These are phyloP conservation scores for Lamprologus tigripictilis DNA, from an alignment of 2,113 vertebrate genomes.

Conservation along the genomic window DNA sequence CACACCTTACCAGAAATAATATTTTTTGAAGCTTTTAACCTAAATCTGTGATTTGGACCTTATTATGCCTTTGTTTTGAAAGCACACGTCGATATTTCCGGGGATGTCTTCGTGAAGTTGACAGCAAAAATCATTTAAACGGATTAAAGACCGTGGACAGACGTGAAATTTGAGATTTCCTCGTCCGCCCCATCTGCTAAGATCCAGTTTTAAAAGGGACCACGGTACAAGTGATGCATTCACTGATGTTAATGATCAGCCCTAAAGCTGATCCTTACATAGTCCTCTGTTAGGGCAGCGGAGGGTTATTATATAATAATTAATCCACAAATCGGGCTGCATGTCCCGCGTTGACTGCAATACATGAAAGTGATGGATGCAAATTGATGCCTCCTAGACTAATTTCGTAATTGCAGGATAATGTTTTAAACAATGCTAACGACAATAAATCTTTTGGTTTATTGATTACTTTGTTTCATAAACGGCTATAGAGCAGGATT, in stretches of 20 bases:
- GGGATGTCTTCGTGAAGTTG: fast-evolving
- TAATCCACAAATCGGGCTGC: neutral
- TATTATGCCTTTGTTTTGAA: neutral
- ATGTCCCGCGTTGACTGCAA: neutral
- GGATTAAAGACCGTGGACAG: neutral
- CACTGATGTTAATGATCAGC: neutral
- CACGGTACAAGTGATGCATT: neutral
- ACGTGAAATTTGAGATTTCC: neutral
- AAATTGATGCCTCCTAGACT: neutral
- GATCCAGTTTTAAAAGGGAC: neutral
- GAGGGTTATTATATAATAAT: neutral
- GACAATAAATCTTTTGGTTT: neutral
- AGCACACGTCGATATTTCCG: neutral
- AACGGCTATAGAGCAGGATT: neutral
- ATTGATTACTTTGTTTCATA: neutral
- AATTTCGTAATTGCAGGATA: neutral
- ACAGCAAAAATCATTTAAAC: neutral
- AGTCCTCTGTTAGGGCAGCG: neutral
- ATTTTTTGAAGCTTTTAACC: neutral
- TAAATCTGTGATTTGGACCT: neutral
- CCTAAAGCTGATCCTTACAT: neutral
- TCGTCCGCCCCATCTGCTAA: neutral
- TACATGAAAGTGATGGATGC: neutral
- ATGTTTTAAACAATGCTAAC: neutral
- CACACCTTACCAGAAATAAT: neutral